phyloP scores from a whole-genome alignment of 2,888 invertebrate species.

The Labia minor region DNA sequence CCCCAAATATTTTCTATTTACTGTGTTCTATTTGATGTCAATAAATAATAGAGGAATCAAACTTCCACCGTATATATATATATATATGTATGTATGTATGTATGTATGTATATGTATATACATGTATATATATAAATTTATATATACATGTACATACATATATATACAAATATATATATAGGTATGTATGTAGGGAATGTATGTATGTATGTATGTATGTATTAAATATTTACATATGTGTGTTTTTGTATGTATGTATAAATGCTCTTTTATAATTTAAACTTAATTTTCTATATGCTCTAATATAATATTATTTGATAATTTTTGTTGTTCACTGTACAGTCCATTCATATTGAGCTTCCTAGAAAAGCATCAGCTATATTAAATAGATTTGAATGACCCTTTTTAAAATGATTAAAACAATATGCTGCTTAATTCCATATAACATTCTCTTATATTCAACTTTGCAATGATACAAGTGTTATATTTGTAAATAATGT shows the following conservation, averaged over 20 bases:
- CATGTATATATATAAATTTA: background rate
- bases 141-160: background rate
- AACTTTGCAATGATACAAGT: conserved; percentile 30
- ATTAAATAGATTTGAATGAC: conserved; percentile 26
- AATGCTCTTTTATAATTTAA: background rate
- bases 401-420: conserved; percentile 35
- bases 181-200: background rate
- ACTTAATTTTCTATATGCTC: background rate
- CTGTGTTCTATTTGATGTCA: background rate
- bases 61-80: no score
- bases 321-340: background rate
- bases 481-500: conserved; percentile 46
- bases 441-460: conserved; percentile 26
- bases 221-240: no score
- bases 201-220: no score
- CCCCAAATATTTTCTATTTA: background rate
- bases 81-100: no score
- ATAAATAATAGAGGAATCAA: background rate
- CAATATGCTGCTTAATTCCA: conserved; percentile 24
- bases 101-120: no score
- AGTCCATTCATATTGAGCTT: conserved; percentile 14
- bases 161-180: background rate
- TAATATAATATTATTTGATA: conserved; percentile 3
- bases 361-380: conserved; percentile 14
- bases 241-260: background rate